These are phyloP conservation scores for Rhineura floridana DNA, from an alignment of 2,113 vertebrate genomes.

Conservation along the genomic window DNA sequence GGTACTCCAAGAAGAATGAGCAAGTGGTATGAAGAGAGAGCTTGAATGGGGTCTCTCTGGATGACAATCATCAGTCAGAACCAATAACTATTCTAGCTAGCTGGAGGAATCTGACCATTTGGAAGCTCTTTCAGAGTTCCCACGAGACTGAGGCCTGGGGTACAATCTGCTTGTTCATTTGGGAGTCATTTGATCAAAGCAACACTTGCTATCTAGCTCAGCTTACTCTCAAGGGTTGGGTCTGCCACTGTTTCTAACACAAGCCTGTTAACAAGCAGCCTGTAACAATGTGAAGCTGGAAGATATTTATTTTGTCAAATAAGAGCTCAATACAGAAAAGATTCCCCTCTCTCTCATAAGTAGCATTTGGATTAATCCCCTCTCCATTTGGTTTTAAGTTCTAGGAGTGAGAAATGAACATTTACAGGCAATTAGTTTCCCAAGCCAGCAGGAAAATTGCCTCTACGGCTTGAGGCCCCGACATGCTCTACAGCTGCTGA, in stretches of 20 bases:
- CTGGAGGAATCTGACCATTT: neutral
- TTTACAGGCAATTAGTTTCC: conserved; percentile 70
- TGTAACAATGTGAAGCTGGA: conserved; percentile 63
- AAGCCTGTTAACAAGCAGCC: conserved; percentile 54
- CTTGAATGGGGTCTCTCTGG: neutral
- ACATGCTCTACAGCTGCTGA: conserved; percentile 55
- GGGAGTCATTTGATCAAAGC: conserved; percentile 59
- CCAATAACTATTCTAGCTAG: neutral
- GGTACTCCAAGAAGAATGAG: neutral
- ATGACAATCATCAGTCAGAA: neutral
- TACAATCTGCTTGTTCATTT: conserved; percentile 36
- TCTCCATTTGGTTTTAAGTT: conserved; percentile 62
- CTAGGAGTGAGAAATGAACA: conserved; percentile 56
- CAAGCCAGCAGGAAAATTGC: conserved; percentile 61
- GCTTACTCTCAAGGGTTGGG: conserved; percentile 38
- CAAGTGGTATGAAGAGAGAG: neutral
- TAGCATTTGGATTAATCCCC: conserved; percentile 63
- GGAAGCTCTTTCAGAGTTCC: neutral
- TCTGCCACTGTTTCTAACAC: conserved; percentile 52
- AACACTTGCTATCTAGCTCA: conserved; percentile 64
- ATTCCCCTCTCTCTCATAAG: conserved; percentile 61
- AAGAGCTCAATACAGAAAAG: conserved; percentile 48
- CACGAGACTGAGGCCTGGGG: neutral
- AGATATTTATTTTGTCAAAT: conserved; percentile 60
- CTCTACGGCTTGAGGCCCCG: conserved; percentile 57